phyloP scores from a whole-genome alignment of 2,113 vertebrate genomes.

The Siphamia tubifer region DNA sequence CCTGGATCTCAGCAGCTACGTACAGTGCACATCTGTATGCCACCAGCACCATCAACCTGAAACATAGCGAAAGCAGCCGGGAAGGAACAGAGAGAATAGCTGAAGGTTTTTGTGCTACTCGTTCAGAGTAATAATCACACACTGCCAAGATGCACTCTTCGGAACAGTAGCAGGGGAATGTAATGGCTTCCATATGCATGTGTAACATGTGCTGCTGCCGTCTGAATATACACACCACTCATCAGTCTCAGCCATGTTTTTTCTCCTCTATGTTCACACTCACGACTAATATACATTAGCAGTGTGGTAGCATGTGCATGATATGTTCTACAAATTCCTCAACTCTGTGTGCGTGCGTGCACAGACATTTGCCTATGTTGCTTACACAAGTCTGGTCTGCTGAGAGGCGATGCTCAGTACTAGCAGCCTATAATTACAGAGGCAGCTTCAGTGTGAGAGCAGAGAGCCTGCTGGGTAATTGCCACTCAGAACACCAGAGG shows the following conservation, averaged over 20 bases:
- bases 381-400: slow-evolving; percentile 23
- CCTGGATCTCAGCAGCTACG: slow-evolving; percentile 24
- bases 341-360: not conserved
- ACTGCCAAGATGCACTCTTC: slow-evolving; percentile 15
- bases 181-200: slow-evolving; percentile 44
- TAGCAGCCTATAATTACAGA: slow-evolving; percentile 68
- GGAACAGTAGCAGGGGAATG: slow-evolving; percentile 14
- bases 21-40: slow-evolving; percentile 57
- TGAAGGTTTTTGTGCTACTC: not conserved
- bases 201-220: slow-evolving; percentile 26
- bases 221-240: not conserved
- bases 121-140: slow-evolving; percentile 21
- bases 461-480: slow-evolving; percentile 66
- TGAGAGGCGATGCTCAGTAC: slow-evolving; percentile 14
- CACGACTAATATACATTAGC: not conserved
- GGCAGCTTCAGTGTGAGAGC: slow-evolving; percentile 51
- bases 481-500: slow-evolving; percentile 55
- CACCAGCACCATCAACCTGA: slow-evolving; percentile 10
- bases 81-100: slow-evolving; percentile 8
- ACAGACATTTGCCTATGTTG: not conserved
- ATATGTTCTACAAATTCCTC: slow-evolving; percentile 4
- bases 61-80: not conserved
- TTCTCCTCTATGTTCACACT: not conserved
- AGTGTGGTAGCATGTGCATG: not conserved
- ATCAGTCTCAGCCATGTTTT: not conserved